Base-by-base conservation (phyloP, 2,797 vertebrate genomes). In the Neosalanx taihuensis region DNA sequence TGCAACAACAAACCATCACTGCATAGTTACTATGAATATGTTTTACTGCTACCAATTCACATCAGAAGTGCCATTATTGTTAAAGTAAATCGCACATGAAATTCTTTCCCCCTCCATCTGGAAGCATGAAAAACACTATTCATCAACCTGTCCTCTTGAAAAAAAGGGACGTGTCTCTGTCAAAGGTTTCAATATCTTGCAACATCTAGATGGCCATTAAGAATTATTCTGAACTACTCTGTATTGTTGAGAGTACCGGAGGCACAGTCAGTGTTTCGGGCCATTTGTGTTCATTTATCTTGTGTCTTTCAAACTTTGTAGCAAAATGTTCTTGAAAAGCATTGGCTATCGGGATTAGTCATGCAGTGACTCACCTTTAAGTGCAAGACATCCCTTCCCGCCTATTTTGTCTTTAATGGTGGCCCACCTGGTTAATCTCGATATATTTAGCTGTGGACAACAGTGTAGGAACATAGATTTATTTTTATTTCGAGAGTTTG, bases 401-500 rank as follows among this genome's bases (percentile, higher is more conserved):
- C 23, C 33, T 9, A 64, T 37, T 20, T 2, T 20, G 7, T 20
- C n/a, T 64, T 20, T 20, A 23, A 35, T 68, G 18, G 51, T 18
- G 31, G 41, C 49, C 35, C 33, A 26, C 49, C 61, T 64, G 23
- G 37, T 74, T 71, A 29, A 29, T 64, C 41, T 72, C 64, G 3
- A 64, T 69, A 69, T 75, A 70, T 57, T 70, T 20, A 49, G 73
- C 59, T 72, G 1, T 71, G 6, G 1, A 13, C 37, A 41, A 12
- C 37, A 41, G 37, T 13, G 37, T 41, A 41, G 37, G 12, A 53
- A n/a, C 51, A 53, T 4, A 53, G 46, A 10, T 41, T n/a, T 35
- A 6, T 5, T 62, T n/a, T 53, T 81, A 56, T 69, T 76, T 71
- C 0, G 67, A 65, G 58, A 67, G 60, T 68, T 72, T n/a, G 15